Evolutionary conservation across 1,140 invertebrate genomes (phyloP).

Genomic region (Mycetomoellerius zeteki): DNA sequence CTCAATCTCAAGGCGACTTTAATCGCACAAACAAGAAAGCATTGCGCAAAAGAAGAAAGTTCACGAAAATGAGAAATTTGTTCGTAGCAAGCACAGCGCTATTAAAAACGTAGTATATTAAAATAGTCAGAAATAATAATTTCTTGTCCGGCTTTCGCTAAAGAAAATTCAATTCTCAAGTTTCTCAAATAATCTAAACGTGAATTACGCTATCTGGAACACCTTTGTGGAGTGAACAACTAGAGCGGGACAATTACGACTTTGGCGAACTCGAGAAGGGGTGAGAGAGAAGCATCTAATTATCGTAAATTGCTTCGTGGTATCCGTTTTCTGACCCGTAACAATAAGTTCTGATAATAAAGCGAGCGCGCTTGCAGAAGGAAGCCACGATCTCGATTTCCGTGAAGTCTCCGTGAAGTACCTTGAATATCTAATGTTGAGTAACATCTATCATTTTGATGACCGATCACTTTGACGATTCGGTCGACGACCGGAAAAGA

Average conservation of each 20-base stretch:
- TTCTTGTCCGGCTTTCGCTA: background rate
- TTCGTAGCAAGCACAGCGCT: background rate
- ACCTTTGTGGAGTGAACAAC: conserved; percentile 35
- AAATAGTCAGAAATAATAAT: background rate
- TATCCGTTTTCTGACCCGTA: conserved; percentile 52
- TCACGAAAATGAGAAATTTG: conserved; percentile 3
- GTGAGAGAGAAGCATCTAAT: conserved; percentile 49
- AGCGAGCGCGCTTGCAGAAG: background rate
- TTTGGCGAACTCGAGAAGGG: conserved; percentile 37
- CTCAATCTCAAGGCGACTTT: conserved; percentile 29
- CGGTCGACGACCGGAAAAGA: background rate
- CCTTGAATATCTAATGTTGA: conserved; percentile 8
- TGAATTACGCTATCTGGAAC: conserved; percentile 28
- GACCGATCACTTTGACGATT: conserved; percentile 41
- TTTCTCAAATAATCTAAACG: conserved; percentile 33
- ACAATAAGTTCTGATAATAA: conserved; percentile 57
- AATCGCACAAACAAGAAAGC: conserved; percentile 1
- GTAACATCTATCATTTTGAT: conserved; percentile 14
- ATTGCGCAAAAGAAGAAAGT: background rate
- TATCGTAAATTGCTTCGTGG: conserved; percentile 60
- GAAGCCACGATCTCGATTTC: conserved; percentile 4
- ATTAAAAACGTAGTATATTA: conserved; percentile 22
- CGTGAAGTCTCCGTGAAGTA: conserved; percentile 7
- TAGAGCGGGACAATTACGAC: conserved; percentile 54
- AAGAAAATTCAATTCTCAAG: conserved; percentile 50